Evolutionary conservation across 2,113 vertebrate species (phyloP).

Genomic region (Tilapia sparmanii): DNA sequence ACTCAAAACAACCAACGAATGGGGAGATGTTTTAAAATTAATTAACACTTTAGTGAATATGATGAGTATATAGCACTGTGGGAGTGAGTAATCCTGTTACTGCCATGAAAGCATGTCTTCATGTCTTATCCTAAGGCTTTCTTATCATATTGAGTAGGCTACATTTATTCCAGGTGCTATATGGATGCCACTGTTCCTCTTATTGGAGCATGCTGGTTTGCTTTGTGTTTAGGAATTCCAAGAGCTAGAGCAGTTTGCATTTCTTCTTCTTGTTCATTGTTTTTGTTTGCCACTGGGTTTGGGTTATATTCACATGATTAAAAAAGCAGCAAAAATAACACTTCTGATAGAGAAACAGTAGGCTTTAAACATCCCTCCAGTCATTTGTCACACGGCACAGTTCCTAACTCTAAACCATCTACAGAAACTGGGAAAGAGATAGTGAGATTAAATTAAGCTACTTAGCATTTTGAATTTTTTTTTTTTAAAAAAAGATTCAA

Average conservation of each 20-base stretch:
- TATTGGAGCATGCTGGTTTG: not conserved
- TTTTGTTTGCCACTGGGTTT: conserved; percentile 59
- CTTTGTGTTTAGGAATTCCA: conserved; percentile 28
- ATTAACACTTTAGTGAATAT: not conserved
- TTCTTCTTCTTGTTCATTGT: conserved; percentile 48
- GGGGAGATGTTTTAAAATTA: not conserved
- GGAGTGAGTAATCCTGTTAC: conserved; percentile 35
- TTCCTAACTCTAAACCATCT: not conserved
- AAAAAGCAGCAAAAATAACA: conserved; percentile 36
- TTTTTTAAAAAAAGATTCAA: conserved; percentile 48
- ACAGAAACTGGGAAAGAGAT: not conserved
- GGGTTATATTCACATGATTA: conserved; percentile 60
- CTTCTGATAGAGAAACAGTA: conserved; percentile 39
- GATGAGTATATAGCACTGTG: not conserved
- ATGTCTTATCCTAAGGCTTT: not conserved
- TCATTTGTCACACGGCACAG: conserved; percentile 35
- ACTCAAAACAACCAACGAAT: not conserved
- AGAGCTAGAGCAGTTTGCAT: conserved; percentile 45
- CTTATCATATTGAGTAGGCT: not conserved
- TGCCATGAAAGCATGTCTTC: conserved; percentile 25
- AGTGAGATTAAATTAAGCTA: conserved; percentile 46
- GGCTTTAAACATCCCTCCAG: conserved; percentile 43
- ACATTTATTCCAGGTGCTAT: not conserved
- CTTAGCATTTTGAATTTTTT: conserved; percentile 46
- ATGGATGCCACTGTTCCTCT: conserved; percentile 3